Conservation (phyloP, 2,113 vertebrate species). For the Scytalopus superciliaris region DNA sequence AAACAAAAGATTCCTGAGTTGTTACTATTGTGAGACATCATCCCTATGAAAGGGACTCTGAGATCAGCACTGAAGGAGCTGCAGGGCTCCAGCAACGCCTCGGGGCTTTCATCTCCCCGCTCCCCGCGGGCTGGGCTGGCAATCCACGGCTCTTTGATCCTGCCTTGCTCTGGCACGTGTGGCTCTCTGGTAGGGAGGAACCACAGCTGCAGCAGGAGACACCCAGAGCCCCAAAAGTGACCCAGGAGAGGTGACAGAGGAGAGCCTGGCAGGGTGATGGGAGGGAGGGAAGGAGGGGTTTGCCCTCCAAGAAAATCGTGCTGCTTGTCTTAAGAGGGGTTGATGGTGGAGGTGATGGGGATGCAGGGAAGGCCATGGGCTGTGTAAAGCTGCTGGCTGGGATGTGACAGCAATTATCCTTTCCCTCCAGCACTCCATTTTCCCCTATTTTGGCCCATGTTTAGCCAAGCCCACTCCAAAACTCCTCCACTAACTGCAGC, state of each 20-base stretch:
- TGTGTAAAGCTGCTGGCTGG: rapidly evolving
- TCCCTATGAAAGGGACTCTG: not conserved
- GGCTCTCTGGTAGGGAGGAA: not conserved
- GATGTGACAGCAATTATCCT: not conserved
- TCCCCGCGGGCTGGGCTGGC: not conserved
- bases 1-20: not conserved
- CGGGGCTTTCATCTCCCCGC: not conserved
- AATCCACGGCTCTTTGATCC: not conserved
- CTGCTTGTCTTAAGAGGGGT: not conserved
- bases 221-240: not conserved
- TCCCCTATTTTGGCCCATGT: not conserved
- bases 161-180: not conserved
- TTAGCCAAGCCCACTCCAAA: not conserved
- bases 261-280: not conserved
- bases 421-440: not conserved
- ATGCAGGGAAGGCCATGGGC: not conserved
- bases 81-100: not conserved
- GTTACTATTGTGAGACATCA: not conserved
- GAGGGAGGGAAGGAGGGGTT: not conserved
- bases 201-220: not conserved
- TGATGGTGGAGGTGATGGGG: rapidly evolving
- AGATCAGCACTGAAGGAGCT: not conserved
- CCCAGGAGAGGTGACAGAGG: not conserved
- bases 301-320: not conserved
- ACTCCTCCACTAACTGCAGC: not conserved